Percentiles rank a stretch among this genome's conserved stretches.
These are phyloP conservation scores for Mionectes olivaceus DNA, from an alignment of 2,797 vertebrate species.

Conservation along the genomic window DNA sequence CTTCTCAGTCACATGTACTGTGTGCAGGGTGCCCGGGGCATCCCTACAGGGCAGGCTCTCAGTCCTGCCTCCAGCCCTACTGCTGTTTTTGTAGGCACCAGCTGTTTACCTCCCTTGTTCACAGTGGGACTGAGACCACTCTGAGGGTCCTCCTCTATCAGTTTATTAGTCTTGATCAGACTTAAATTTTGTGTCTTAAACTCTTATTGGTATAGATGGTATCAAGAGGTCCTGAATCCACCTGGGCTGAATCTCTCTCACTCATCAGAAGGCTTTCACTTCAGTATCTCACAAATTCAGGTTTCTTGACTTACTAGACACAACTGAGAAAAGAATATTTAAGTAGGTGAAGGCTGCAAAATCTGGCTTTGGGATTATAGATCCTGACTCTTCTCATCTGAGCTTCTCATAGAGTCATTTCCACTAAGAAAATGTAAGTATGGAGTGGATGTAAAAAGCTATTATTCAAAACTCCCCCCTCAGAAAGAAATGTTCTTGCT, in stretches of 20 bases:
- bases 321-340: not conserved
- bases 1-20: fast-evolving
- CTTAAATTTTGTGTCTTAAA: not conserved
- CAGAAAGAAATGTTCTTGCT: slow-evolving; percentile 11
- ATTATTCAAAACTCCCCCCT: not conserved
- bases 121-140: not conserved
- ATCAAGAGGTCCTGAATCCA: not conserved
- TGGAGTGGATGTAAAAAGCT: not conserved
- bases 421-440: not conserved
- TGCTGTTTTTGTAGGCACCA: not conserved
- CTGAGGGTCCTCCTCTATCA: not conserved
- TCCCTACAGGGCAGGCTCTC: not conserved
- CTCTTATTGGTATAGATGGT: not conserved
- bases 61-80: not conserved
- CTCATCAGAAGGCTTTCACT: not conserved
- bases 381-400: not conserved
- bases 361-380: not conserved
- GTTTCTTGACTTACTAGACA: not conserved
- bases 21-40: not conserved
- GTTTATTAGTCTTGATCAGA: not conserved
- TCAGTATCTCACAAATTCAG: not conserved
- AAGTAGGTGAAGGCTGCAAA: not conserved
- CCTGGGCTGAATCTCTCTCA: not conserved
- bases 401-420: not conserved
- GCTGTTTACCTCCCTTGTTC: not conserved